phyloP scores from a whole-genome alignment of 2,113 vertebrate species.

The Cynoglossus semilaevis region DNA sequence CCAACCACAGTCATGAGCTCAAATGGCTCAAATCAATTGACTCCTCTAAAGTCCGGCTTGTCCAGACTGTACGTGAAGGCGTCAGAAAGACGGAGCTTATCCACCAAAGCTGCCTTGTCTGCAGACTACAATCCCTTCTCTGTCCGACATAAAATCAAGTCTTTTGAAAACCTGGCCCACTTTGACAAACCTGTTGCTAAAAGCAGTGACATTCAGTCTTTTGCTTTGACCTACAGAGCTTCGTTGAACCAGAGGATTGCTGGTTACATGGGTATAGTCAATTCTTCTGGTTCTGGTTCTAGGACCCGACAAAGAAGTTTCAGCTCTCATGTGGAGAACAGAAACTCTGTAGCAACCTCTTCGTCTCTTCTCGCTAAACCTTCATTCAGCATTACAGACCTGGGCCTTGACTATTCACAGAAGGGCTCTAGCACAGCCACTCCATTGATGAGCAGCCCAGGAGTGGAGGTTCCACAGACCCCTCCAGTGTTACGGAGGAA shows the following conservation, averaged over 20 bases:
- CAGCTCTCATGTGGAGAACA: slow-evolving; percentile 78
- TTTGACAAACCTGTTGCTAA: slow-evolving; percentile 80
- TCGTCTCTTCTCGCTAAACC: slow-evolving; percentile 59
- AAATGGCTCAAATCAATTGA: slow-evolving; percentile 9
- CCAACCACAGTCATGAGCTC: slow-evolving; percentile 16
- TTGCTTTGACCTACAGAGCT: slow-evolving; percentile 69
- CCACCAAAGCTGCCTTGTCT: slow-evolving; percentile 76
- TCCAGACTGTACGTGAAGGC: slow-evolving; percentile 54
- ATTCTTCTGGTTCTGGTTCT: slow-evolving; percentile 47
- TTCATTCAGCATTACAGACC: slow-evolving; percentile 28
- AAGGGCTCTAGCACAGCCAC: slow-evolving; percentile 18
- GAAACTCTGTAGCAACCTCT: slow-evolving; percentile 29
- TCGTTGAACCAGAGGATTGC: slow-evolving; percentile 79
- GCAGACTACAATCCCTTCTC: slow-evolving; percentile 85
- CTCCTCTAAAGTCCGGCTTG: slow-evolving; percentile 27
- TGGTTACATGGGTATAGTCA: slow-evolving; percentile 66
- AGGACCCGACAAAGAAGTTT: slow-evolving; percentile 76
- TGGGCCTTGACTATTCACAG: slow-evolving; percentile 23
- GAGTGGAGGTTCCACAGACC: slow-evolving; percentile 27
- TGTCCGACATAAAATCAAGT: slow-evolving; percentile 93
- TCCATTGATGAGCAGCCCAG: slow-evolving; percentile 11
- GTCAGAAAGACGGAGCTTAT: slow-evolving; percentile 75
- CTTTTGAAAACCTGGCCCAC: slow-evolving; percentile 91
- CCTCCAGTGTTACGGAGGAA: slow-evolving; percentile 67
- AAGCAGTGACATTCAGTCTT: slow-evolving; percentile 74